Conservation (phyloP, 1,140 invertebrate genomes). For the Drosophila sturtevanti region DNA sequence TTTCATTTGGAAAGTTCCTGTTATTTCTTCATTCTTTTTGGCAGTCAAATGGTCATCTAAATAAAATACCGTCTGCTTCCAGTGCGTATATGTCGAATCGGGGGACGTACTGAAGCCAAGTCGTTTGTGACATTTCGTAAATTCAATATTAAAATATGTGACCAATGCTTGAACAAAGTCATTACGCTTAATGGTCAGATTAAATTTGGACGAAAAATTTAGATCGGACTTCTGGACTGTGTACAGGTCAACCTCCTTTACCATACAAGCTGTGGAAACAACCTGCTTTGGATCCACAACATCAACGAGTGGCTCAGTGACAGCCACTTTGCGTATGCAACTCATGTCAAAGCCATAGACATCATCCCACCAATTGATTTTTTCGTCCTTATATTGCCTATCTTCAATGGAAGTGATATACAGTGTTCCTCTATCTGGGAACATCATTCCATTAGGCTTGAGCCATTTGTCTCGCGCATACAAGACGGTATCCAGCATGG, state of each 20-base stretch:
- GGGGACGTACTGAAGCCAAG: constrained; percentile 99
- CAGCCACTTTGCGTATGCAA: constrained; percentile 98
- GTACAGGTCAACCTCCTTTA: constrained; percentile 99
- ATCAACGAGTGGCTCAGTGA: constrained; percentile 98
- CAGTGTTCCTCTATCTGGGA: constrained; percentile 94
- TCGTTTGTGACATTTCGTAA: constrained; percentile 99
- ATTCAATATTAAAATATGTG: constrained; percentile 99
- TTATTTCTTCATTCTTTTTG: constrained; percentile 96
- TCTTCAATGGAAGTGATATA: constrained; percentile 98
- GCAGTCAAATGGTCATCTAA: constrained; percentile 98
- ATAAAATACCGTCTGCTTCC: constrained; percentile 99
- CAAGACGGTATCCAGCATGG: constrained; percentile 97
- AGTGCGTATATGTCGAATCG: constrained; percentile 98
- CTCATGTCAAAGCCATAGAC: constrained; percentile 99
- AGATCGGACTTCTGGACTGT: constrained; percentile 97
- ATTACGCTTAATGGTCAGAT: constrained; percentile 92
- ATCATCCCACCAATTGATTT: constrained; percentile 99
- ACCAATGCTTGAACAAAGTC: constrained; percentile 99
- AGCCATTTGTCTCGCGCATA: constrained; percentile 98
- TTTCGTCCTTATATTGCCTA: constrained; percentile 99
- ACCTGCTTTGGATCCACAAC: constrained; percentile 99
- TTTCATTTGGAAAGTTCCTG: constrained; percentile 95
- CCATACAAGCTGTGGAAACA: constrained; percentile 93
- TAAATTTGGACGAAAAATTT: constrained; percentile 95
- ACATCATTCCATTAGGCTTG: constrained; percentile 90